These are phyloP conservation scores for Oithona nana DNA, from an alignment of 2,888 invertebrate genomes.

Conservation along the genomic window DNA sequence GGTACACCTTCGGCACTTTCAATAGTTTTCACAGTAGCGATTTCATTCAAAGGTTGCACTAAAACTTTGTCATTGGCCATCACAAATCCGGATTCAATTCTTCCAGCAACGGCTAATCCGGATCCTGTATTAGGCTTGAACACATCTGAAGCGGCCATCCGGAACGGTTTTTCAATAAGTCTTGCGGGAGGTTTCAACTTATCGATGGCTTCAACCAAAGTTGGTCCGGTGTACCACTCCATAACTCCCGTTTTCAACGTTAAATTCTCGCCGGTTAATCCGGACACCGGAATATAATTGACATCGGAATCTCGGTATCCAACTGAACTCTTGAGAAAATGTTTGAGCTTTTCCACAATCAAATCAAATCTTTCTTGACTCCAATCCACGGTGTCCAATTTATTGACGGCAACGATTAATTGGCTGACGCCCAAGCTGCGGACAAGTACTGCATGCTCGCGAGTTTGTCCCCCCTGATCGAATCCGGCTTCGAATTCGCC, in stretches of 20 bases:
- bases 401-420: conserved; percentile 85
- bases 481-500: conserved; percentile 99
- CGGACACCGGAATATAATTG: conserved; percentile 68
- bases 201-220: conserved; percentile 31
- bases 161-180: conserved; percentile 65
- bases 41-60: conserved; percentile 64
- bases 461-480: conserved; percentile 73
- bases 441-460: conserved; percentile 21
- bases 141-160: conserved; percentile 83
- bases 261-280: conserved; percentile 85
- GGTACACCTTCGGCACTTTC: not conserved
- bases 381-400: conserved; percentile 91
- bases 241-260: conserved; percentile 46
- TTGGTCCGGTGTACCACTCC: conserved; percentile 60
- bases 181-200: conserved; percentile 47
- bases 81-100: conserved; percentile 74
- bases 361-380: conserved; percentile 72
- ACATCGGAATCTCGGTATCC: conserved; percentile 75
- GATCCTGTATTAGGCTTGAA: conserved; percentile 46
- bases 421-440: conserved; percentile 50
- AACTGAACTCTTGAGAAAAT: conserved; percentile 60
- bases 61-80: conserved; percentile 67
- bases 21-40: conserved; percentile 54
- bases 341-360: conserved; percentile 57
- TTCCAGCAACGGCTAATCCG: conserved; percentile 66